A percentile compares a stretch with the other conserved stretches of the same genome.
These are phyloP conservation scores for Suricata suricatta DNA, from an alignment of 2,113 vertebrate species.

Conservation along the genomic window DNA sequence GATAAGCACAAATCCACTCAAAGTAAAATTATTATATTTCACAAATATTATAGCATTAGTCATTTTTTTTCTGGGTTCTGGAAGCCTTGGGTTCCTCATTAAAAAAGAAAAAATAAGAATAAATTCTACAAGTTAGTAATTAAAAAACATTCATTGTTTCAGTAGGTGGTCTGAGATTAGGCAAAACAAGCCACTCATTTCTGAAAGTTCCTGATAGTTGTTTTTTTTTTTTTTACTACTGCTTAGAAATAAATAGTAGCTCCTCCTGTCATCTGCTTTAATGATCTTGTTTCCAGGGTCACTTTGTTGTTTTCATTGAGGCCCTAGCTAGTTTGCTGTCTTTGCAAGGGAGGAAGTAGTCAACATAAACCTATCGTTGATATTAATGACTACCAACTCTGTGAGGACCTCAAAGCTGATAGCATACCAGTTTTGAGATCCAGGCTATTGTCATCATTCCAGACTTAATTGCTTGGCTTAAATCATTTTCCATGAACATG, in stretches of 20 bases:
- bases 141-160: background rate
- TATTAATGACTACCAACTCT: background rate
- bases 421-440: background rate
- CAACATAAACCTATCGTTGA: slow-evolving; percentile 35
- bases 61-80: slow-evolving; percentile 10
- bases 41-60: background rate
- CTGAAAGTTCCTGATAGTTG: slow-evolving; percentile 9
- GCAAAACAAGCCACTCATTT: slow-evolving; percentile 36
- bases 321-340: slow-evolving; percentile 27
- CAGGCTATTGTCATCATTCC: background rate
- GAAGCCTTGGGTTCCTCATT: slow-evolving; percentile 11
- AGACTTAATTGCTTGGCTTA: slow-evolving; percentile 69
- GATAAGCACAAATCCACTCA: slow-evolving; percentile 31
- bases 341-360: background rate
- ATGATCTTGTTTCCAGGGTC: background rate
- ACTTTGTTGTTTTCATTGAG: slow-evolving; percentile 1
- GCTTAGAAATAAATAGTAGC: slow-evolving; percentile 11
- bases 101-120: slow-evolving; percentile 29
- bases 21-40: slow-evolving; percentile 50
- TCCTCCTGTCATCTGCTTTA: background rate
- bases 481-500: slow-evolving; percentile 72
- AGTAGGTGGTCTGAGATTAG: slow-evolving; percentile 35
- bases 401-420: background rate
- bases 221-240: slow-evolving; percentile 52
- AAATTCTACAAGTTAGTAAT: slow-evolving; percentile 36